These are phyloP conservation scores for Spodoptera exigua DNA, from an alignment of 2,888 invertebrate genomes.

Conservation along the genomic window DNA sequence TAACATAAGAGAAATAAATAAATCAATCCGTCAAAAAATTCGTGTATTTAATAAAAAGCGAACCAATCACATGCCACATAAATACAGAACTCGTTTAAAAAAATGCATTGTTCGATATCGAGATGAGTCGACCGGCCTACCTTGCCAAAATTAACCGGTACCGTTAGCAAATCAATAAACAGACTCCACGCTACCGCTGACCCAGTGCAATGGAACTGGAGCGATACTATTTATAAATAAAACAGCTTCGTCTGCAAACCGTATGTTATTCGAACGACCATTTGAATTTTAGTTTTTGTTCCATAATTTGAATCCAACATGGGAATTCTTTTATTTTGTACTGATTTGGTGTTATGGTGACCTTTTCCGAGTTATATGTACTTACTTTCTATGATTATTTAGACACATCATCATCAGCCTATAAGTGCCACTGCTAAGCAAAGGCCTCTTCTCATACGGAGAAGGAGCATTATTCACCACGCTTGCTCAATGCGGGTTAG, in stretches of 20 bases:
- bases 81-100: conserved; percentile 13
- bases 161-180: conserved; percentile 85
- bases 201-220: conserved; percentile 82
- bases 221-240: conserved; percentile 81
- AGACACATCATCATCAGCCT: too few species aligned
- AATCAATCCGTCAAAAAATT: too few species aligned
- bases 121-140: conserved; percentile 55
- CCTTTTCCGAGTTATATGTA: too few species aligned
- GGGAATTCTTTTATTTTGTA: conserved; percentile 71
- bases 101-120: conserved; percentile 31
- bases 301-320: conserved; percentile 64
- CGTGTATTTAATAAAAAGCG: too few species aligned
- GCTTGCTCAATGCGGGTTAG: too few species aligned
- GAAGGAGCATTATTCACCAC: too few species aligned
- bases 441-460: too few species aligned
- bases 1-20: too few species aligned
- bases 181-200: conserved; percentile 78
- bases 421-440: too few species aligned
- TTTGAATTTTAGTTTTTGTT: conserved; percentile 71
- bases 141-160: conserved; percentile 83
- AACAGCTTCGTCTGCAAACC: conserved; percentile 73
- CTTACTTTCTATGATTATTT: too few species aligned
- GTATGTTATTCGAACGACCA: conserved; percentile 76
- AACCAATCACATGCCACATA: too few species aligned
- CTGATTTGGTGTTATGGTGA: conserved; percentile 24